Conservation (phyloP, 2,888 invertebrate genomes). For the Caenorhabditis uteleia region DNA sequence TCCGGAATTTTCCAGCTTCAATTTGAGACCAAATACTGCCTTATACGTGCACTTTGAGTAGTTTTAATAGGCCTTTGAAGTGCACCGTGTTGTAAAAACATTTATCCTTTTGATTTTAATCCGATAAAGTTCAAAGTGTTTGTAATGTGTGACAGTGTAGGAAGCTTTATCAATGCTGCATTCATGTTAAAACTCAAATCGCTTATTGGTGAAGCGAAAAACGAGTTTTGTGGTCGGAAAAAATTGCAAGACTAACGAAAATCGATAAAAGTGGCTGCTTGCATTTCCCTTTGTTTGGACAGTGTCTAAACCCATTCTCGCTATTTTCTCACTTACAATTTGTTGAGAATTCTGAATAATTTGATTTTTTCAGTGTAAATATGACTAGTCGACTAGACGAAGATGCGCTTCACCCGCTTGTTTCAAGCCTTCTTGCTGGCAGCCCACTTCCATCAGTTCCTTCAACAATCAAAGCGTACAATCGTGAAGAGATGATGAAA, state of each 20-base stretch:
- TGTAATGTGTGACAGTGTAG: too few relatives aligned
- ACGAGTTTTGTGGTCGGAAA: too few relatives aligned
- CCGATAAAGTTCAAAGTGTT: too few relatives aligned
- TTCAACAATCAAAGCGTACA: slow-evolving; percentile 35
- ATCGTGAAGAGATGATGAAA: slow-evolving; percentile 55
- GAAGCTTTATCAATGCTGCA: too few relatives aligned
- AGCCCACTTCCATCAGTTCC: slow-evolving; percentile 26
- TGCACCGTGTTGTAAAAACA: too few relatives aligned
- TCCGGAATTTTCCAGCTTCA: not conserved
- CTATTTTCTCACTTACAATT: too few relatives aligned
- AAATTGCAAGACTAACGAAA: too few relatives aligned
- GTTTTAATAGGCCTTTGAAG: not conserved
- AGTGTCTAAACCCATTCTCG: too few relatives aligned
- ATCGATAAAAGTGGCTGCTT: not conserved
- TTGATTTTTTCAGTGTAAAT: slow-evolving; percentile 49
- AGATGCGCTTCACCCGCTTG: slow-evolving; percentile 41
- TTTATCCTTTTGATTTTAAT: too few relatives aligned
- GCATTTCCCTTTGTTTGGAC: not conserved
- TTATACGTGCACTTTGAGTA: not conserved
- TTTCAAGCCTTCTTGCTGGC: slow-evolving; percentile 42
- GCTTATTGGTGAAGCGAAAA: too few relatives aligned
- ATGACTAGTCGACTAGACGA: slow-evolving; percentile 50
- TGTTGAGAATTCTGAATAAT: not conserved
- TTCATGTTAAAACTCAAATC: too few relatives aligned
- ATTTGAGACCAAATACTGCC: too few relatives aligned